These are phyloP conservation scores for Drosophila buzzatii DNA, from an alignment of 2,888 invertebrate genomes.

Conservation along the genomic window DNA sequence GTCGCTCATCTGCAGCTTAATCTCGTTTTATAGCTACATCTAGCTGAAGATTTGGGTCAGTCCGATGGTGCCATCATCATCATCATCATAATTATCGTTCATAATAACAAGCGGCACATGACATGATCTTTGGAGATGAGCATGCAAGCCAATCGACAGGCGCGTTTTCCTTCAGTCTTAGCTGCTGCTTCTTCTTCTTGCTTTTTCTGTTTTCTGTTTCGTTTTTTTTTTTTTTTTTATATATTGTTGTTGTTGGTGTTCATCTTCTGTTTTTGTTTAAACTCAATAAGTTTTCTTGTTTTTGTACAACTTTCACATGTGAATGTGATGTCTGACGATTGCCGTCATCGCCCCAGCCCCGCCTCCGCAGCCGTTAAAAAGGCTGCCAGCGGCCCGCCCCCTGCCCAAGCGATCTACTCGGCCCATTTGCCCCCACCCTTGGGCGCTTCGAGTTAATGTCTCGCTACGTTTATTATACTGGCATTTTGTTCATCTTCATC, in stretches of 20 bases:
- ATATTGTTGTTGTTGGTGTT: constrained; percentile 12
- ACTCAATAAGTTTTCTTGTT: constrained; percentile 68
- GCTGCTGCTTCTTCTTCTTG: constrained; percentile 17
- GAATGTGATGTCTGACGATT: constrained; percentile 57
- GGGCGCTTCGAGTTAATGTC: constrained; percentile 50
- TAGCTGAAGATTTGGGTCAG: constrained; percentile 49
- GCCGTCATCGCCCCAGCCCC: constrained; percentile 41
- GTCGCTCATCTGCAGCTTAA: constrained; percentile 17
- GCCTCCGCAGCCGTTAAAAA: constrained; percentile 6
- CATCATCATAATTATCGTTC: constrained; percentile 61
- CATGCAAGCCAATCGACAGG: constrained; percentile 51
- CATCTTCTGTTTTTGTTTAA: constrained; percentile 49
- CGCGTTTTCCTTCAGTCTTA: constrained; percentile 29
- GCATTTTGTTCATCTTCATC: constrained; percentile 28
- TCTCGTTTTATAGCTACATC: constrained; percentile 16
- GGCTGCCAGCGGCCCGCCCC: constrained; percentile 13
- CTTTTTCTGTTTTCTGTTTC: constrained; percentile 23
- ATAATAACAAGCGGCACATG: constrained; percentile 62
- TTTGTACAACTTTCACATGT: constrained; percentile 75
- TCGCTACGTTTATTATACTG: constrained; percentile 54
- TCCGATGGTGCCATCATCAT: constrained; percentile 29
- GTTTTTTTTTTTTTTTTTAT: constrained; percentile 1
- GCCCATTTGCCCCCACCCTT: not conserved
- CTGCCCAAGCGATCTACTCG: constrained; percentile 2
- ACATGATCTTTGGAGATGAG: constrained; percentile 61